Base-by-base conservation (phyloP, 2,888 invertebrate species). In the Mechanitis messenoides region DNA sequence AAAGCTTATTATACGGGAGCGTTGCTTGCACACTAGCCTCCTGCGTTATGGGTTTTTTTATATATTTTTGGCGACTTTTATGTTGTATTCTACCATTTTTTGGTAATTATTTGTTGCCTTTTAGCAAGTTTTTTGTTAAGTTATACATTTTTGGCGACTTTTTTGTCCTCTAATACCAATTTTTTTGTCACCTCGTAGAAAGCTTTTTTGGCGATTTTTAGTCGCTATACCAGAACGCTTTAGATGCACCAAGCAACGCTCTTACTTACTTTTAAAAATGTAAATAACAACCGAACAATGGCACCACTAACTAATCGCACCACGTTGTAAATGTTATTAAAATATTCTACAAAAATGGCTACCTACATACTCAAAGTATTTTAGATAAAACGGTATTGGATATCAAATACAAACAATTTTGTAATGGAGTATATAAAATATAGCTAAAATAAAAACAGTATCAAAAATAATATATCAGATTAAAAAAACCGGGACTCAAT, bases 221-320 rank as follows among this genome's bases (percentile, higher is more conserved):
- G 42, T 11, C 55, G 42, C 38, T 55, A 12, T 31, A 33, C 28
- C 28, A 28, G 46, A 58, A 31, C 5, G 56, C 33, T 42, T 11
- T 11, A 28, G 53, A 33, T 35, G 58, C 54, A 35, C 50, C 69
- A 68, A 71, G 66, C 70, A 68, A 71, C 67, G 69, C 75, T 75
- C 76, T 61, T 67, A 68, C 70, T 74, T 85, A 85, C 85, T 79
- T 78, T 79, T 78, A 80, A 83, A 77, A 83, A 76, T 80, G 78
- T 83, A 81, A 83, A 81, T 77, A 85, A 87, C 88, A 88, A 88
- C 87, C 85, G 76, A 87, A 85, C 72, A 80, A 89, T 89, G 89
- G 89, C 90, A 88, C 89, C 87, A 76, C 75, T 79, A 76, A 74
- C 74, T 76, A 78, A 77, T 81, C 82, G 88, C 88, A 89, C 89